Conservation (phyloP, 2,797 vertebrate species). For the Melanotaenia trifasciata region DNA sequence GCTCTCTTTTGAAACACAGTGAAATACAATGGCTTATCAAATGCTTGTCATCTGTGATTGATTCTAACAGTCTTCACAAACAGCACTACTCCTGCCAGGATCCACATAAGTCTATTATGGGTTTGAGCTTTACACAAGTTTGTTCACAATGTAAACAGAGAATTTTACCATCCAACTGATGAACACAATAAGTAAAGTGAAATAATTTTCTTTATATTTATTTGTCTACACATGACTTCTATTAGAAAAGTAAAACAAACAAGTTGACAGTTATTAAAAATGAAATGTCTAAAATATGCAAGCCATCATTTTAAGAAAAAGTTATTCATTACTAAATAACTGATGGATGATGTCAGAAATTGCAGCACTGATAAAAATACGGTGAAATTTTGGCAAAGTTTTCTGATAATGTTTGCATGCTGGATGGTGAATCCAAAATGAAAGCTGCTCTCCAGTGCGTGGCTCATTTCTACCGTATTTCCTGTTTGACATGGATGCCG, state of each 20-base stretch:
- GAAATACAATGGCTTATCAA: conserved; percentile 5
- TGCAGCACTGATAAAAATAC: conserved; percentile 7
- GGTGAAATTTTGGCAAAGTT: conserved; percentile 28
- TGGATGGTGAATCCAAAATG: conserved; percentile 29
- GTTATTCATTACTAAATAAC: background rate
- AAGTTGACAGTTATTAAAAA: no score
- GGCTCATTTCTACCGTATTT: conserved; percentile 27
- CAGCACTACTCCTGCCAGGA: background rate
- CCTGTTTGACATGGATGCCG: conserved; percentile 46
- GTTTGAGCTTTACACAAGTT: background rate
- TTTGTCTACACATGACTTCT: background rate
- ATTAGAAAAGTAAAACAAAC: background rate
- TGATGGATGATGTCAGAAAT: conserved; percentile 14
- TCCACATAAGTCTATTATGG: background rate
- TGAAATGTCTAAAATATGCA: background rate
- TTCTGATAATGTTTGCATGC: conserved; percentile 17
- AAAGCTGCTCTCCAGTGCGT: conserved; percentile 9
- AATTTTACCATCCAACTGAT: background rate
- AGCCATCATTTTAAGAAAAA: background rate
- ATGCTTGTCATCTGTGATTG: background rate
- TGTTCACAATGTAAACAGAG: background rate
- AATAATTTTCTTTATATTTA: background rate
- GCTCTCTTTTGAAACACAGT: background rate
- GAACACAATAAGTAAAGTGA: background rate
- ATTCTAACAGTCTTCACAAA: background rate